Evolutionary conservation across 2,113 vertebrate species (phyloP).

Genomic region (Syngnathus scovelli): DNA sequence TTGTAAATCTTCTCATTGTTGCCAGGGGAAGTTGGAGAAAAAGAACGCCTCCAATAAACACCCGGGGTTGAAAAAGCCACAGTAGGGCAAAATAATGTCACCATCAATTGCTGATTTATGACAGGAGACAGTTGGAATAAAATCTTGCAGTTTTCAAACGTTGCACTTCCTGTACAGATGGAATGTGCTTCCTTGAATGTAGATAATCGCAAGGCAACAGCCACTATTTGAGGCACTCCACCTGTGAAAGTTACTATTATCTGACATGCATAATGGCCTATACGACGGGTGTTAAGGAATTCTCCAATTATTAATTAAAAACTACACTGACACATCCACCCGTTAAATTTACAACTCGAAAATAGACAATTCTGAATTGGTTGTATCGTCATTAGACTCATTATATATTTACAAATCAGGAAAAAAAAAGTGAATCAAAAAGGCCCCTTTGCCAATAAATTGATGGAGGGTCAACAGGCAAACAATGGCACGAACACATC

Average conservation of each 20-base stretch:
- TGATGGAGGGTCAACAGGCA: too few relatives aligned
- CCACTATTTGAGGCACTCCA: background rate
- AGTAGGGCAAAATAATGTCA: slow-evolving; percentile 25
- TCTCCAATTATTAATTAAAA: background rate
- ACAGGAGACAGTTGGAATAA: slow-evolving; percentile 62
- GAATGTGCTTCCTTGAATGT: slow-evolving; percentile 56
- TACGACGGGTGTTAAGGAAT: background rate
- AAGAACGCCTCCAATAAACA: slow-evolving; percentile 42
- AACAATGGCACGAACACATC: too few relatives aligned
- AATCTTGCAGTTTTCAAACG: slow-evolving; percentile 33
- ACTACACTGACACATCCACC: background rate
- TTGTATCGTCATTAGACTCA: too few relatives aligned
- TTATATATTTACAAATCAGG: too few relatives aligned
- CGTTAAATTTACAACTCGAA: too few relatives aligned
- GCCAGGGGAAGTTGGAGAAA: slow-evolving; percentile 32
- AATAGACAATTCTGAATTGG: too few relatives aligned
- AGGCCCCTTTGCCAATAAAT: too few relatives aligned
- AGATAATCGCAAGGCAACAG: slow-evolving; percentile 36
- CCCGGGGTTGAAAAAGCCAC: slow-evolving; percentile 12
- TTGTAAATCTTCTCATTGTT: slow-evolving; percentile 59
- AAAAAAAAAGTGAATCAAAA: too few relatives aligned
- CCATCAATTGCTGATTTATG: slow-evolving; percentile 59
- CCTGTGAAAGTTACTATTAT: slow-evolving; percentile 11
- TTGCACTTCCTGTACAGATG: slow-evolving; percentile 39
- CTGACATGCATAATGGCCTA: too few relatives aligned